These are phyloP conservation scores for Menura novaehollandiae DNA, from an alignment of 2,113 vertebrate species.

Conservation along the genomic window DNA sequence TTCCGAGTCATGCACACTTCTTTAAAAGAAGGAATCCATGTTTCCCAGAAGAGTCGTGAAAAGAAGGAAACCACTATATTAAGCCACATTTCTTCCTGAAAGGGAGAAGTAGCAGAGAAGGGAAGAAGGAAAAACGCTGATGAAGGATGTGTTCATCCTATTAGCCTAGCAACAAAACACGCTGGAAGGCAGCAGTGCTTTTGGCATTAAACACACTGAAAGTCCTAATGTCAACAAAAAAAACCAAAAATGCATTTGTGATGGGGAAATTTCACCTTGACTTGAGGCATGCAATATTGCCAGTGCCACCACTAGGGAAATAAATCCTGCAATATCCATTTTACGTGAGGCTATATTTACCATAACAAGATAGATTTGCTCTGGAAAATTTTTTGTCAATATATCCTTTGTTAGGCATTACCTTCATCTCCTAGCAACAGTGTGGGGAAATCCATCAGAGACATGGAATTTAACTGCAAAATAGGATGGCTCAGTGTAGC, in stretches of 20 bases:
- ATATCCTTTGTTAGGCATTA: conserved; percentile 61
- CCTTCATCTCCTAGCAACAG: conserved; percentile 77
- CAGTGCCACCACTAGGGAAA: neutral
- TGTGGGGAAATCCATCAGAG: conserved; percentile 72
- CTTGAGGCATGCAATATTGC: neutral
- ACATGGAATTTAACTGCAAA: conserved; percentile 58
- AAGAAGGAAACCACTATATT: neutral
- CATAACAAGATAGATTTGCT: conserved; percentile 53
- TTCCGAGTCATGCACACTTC: neutral
- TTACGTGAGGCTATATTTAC: conserved; percentile 23
- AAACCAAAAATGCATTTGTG: neutral
- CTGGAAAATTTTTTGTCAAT: conserved; percentile 51
- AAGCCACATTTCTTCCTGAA: neutral
- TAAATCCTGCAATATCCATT: conserved; percentile 36
- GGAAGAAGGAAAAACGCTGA: neutral
- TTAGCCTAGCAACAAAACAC: conserved; percentile 51
- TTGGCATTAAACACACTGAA: neutral
- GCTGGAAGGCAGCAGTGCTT: neutral
- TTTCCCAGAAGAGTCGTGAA: neutral
- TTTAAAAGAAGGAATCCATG: neutral
- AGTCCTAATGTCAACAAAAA: neutral
- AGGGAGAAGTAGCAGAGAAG: neutral
- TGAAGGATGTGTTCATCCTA: neutral
- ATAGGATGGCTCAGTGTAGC: conserved; percentile 50
- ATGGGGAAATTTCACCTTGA: neutral